Base-by-base conservation (phyloP, 92 coral and sea anemone genomes). In the Porites cylindrica region DNA sequence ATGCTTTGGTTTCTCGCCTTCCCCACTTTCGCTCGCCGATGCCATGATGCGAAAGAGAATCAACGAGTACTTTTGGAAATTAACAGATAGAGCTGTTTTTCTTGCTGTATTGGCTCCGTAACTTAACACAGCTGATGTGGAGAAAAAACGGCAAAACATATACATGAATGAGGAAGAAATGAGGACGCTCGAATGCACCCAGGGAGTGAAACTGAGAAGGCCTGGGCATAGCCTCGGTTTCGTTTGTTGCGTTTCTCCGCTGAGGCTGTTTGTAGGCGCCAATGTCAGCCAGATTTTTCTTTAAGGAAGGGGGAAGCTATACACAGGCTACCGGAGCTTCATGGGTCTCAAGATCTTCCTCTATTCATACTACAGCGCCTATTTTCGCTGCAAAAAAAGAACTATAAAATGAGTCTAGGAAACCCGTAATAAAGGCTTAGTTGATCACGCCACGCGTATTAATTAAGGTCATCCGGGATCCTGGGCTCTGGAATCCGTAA, bases 1-100 rank as follows among this genome's bases (percentile, higher is more conserved):
- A 50, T 61, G 80, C 47, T 83, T 75, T 13, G 80, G 87, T 83
- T 83, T 83, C 53, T 21, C 87, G 17, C 59, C 87, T 19, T 64
- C 64, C 6, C 80, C 80, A 23, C 59, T 51, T 21, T 56, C 77
- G 65, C 70, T 72, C 10, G 78, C 47, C 54, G 87, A 83, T 73
- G 87, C 87, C 87, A 83, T 83, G 24, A 73, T 62, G 7, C 87
- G 87, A 75, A 26, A 26, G 38, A 50, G 52, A 64, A 18, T 9
- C 29, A 51, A 75, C 43, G 72, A 20, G 65, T 61, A 12, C 16
- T 51, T 32, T 17, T 23, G 80, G 51, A 74, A n/a, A 75, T 19
- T 6, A 50, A 50, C 9, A 51, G 73, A 73, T 56, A 56, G 60
- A 53, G 60, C 52, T 29, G 78, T 4, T 32, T 32, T 70, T 18